A percentile compares a stretch with the other conserved stretches of the same genome.
Conservation (phyloP, 2,113 vertebrate genomes). For the Laticauda colubrina region DNA sequence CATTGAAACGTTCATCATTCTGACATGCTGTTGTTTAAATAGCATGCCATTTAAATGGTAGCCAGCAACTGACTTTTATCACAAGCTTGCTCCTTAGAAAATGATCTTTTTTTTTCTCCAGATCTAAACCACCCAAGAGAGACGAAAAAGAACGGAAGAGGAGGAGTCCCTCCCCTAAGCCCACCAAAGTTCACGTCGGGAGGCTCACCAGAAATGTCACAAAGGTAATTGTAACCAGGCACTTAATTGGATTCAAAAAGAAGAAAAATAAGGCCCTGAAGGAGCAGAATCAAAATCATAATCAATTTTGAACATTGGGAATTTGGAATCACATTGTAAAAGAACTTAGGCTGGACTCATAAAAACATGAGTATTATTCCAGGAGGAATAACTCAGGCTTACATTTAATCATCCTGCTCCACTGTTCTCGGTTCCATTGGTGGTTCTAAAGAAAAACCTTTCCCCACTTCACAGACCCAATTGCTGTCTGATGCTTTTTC, state of each 20-base stretch:
- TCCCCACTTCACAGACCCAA: not conserved
- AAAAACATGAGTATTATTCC: not conserved
- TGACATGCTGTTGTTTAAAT: not conserved
- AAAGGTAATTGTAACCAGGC: constrained; percentile 73
- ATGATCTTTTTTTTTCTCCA: constrained; percentile 49
- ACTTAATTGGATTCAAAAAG: not conserved
- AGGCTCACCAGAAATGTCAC: constrained; percentile 94
- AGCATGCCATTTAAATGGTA: not conserved
- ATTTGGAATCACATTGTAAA: accelerated
- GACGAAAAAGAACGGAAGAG: constrained; percentile 94
- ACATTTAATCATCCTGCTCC: no score
- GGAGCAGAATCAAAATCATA: accelerated
- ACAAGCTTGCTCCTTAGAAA: not conserved
- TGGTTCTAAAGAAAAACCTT: not conserved
- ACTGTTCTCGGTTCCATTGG: no score
- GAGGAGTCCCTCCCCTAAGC: constrained; percentile 89
- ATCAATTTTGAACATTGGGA: not conserved
- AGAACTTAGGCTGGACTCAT: not conserved
- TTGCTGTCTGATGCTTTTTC: not conserved
- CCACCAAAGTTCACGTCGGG: constrained; percentile 93
- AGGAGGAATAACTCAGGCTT: not conserved
- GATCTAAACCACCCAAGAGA: constrained; percentile 94
- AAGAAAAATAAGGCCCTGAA: not conserved
- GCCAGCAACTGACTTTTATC: not conserved
- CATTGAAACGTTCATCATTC: not conserved